phyloP scores from a whole-genome alignment of 1,140 invertebrate species.

The Drosophila micromelanica region DNA sequence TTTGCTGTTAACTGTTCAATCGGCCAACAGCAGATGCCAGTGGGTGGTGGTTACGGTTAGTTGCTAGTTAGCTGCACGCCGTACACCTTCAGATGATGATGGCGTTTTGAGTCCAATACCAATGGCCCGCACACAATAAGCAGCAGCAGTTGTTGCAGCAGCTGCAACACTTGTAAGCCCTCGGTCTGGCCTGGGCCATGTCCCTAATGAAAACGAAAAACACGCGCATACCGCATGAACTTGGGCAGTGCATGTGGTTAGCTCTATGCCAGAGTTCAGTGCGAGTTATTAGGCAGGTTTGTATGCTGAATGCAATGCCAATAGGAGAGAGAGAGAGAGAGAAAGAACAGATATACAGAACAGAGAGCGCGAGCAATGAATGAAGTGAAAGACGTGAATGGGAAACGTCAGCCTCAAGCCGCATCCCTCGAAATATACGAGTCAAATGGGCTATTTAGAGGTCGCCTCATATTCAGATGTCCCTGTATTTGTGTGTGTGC shows the following conservation, averaged over 20 bases:
- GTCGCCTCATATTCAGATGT: constrained; percentile 30
- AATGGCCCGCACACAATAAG: constrained; percentile 12
- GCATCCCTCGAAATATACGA: constrained; percentile 25
- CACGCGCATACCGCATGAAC: constrained; percentile 27
- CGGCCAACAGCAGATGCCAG: neutral
- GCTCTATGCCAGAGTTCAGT: neutral
- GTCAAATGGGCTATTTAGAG: constrained; percentile 69
- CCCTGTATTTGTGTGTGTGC: constrained; percentile 25
- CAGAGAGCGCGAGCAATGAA: constrained; percentile 35
- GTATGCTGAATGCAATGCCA: constrained; percentile 53
- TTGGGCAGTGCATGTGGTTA: constrained; percentile 16
- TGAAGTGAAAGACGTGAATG: constrained; percentile 70
- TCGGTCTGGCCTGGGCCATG: neutral
- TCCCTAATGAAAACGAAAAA: constrained; percentile 33
- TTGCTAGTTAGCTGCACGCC: neutral
- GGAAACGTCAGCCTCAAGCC: constrained; percentile 17
- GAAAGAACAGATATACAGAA: neutral
- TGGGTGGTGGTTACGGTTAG: neutral
- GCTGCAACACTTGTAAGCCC: too few relatives aligned
- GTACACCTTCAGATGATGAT: constrained; percentile 14
- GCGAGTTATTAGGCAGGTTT: neutral
- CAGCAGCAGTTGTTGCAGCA: constrained; percentile 1
- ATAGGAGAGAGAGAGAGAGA: constrained; percentile 1
- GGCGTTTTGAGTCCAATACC: constrained; percentile 4
- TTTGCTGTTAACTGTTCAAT: constrained; percentile 15